Evolutionary conservation across 1,140 invertebrate genomes (phyloP), one percentile per base, ranked within the genome.

Genomic region (Drosophila sechellia): DNA sequence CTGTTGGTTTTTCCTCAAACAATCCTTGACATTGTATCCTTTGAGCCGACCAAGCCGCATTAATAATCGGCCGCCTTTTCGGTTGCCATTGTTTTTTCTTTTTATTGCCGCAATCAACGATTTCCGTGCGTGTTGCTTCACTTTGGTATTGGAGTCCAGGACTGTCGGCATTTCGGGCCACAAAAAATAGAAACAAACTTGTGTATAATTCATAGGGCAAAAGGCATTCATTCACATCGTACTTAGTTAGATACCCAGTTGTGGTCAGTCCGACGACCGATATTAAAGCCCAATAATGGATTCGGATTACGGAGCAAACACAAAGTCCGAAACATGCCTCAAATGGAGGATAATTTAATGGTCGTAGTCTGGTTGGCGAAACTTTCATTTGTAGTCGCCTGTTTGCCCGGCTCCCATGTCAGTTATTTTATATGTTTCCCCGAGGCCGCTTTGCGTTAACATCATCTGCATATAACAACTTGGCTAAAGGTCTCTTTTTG

Each of bases 121-220:
- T 78, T 86, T 81, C 64, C 78, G 81, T 78, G 74, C 81, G 83
- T 81, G 81, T 66, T 77, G 25, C 60, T 45, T 54, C 54, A 57
- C 42, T 61, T 73, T 48, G 43, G 12, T 59, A 22, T 43, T 35
- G 20, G 31, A 22, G 12, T 39, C 59, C 53, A 74, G 70, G 46
- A 45, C 66, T 63, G 22, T 34, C 65, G 75, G 48, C 45, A 48
- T 72, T 77, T 46, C 55, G 46, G 31, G 40, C 57, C 53, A 12
- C 34, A 46, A 77, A 39, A 49, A 54, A 42, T 50, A 42, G 56
- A 34, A 53, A 58, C 40, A 76, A 77, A 61, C 53, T 75, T 45
- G 56, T 85, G 83, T 87, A 57, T 85, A 87, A 85, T 87, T 87
- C 81, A 85, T 86, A 87, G 68, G 64, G 60, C 66, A 8, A 35